Percentiles rank a stretch among this genome's conserved stretches.
These are phyloP conservation scores for Macrotus californicus DNA, from an alignment of 2,113 vertebrate genomes.

Conservation along the genomic window DNA sequence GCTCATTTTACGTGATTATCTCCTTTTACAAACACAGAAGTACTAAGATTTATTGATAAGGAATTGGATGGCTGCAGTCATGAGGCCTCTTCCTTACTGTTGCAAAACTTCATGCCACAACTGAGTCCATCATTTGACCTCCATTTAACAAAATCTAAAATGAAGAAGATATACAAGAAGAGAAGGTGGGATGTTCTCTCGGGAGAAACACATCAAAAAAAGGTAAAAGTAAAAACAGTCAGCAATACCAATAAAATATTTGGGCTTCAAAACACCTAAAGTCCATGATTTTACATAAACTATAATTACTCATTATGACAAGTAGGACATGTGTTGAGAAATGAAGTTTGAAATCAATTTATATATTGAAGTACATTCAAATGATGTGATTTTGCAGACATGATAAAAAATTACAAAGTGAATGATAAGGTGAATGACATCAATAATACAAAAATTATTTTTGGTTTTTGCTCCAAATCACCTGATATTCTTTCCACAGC, in stretches of 20 bases:
- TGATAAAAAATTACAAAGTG: background rate
- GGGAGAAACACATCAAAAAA: background rate
- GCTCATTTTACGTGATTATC: background rate
- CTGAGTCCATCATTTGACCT: background rate
- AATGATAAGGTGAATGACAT: background rate
- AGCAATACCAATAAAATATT: background rate
- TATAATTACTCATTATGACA: background rate
- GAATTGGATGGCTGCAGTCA: background rate
- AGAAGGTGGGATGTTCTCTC: background rate
- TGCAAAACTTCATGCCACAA: background rate
- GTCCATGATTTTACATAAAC: background rate
- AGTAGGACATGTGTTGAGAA: background rate
- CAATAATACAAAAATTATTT: background rate
- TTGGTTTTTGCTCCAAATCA: background rate
- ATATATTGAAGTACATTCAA: background rate
- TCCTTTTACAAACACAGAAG: background rate
- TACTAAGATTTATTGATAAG: background rate
- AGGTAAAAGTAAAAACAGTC: background rate
- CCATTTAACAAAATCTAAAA: background rate
- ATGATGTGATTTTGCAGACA: background rate
- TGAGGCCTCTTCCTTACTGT: accelerated
- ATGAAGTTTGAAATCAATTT: background rate
- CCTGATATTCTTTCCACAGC: background rate
- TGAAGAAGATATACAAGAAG: accelerated
- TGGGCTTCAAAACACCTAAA: background rate